Conservation (phyloP, 1,140 invertebrate genomes). For the Hyles vespertilio region DNA sequence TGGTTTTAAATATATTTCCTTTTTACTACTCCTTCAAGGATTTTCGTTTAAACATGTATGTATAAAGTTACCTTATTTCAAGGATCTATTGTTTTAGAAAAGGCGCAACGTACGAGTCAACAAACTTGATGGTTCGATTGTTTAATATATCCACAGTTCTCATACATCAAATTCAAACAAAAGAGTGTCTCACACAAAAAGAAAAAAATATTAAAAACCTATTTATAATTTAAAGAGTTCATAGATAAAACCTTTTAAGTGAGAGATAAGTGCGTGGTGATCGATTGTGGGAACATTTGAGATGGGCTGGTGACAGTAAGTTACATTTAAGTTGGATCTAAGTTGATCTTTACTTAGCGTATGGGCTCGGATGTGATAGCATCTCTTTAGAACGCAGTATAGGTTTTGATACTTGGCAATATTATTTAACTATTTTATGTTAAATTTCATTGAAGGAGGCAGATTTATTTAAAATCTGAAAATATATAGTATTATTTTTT, state of each 20-base stretch:
- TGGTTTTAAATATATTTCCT: no score
- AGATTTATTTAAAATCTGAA: no score
- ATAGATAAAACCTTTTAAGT: conserved; percentile 65
- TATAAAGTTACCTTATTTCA: no score
- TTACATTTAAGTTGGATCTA: conserved; percentile 50
- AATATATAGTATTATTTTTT: no score
- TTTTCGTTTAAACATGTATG: no score
- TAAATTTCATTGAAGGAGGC: no score
- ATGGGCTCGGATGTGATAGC: conserved; percentile 43
- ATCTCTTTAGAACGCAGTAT: conserved; percentile 29
- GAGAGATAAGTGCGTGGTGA: conserved; percentile 52
- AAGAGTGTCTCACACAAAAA: conserved; percentile 18
- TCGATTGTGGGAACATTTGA: conserved; percentile 64
- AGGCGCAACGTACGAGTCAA: no score
- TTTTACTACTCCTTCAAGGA: no score
- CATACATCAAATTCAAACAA: conserved; percentile 16
- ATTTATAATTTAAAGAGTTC: conserved; percentile 43
- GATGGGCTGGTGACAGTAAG: conserved; percentile 57
- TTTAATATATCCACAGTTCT: no score
- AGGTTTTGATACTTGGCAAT: conserved; percentile 36
- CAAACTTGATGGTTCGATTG: no score
- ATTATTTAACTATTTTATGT: neutral
- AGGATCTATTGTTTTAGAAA: no score
- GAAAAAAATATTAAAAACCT: conserved; percentile 24
- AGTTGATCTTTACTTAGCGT: conserved; percentile 44